phyloP scores from a whole-genome alignment of 2,797 vertebrate species.

The Paramormyrops hopkinsi region DNA sequence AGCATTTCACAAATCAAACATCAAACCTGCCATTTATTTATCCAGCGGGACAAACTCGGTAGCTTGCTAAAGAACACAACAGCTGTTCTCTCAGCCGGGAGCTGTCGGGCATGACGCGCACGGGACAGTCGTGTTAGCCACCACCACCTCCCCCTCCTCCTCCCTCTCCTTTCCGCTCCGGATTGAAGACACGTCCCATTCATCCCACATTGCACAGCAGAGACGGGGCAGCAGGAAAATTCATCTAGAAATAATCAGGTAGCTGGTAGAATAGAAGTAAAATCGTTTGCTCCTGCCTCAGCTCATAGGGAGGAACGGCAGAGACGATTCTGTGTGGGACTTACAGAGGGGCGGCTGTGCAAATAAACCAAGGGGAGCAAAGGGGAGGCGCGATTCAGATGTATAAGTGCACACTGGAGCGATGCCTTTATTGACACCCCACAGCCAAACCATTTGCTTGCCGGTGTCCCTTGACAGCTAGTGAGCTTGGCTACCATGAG shows the following conservation, averaged over 20 bases:
- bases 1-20: slow-evolving; percentile 7
- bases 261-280: neutral
- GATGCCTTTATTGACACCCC: neutral
- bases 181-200: neutral
- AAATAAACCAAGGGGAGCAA: neutral
- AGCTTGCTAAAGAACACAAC: neutral
- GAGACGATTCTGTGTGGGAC: neutral
- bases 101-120: neutral
- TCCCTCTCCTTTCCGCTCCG: neutral
- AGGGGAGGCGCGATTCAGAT: neutral
- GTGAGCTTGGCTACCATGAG: neutral
- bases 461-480: neutral
- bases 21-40: neutral
- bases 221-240: neutral
- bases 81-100: neutral
- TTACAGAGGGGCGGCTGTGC: neutral
- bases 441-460: neutral
- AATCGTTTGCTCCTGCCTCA: neutral
- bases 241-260: slow-evolving; percentile 1
- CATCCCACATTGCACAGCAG: neutral
- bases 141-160: neutral
- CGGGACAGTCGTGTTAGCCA: neutral
- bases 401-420: neutral
- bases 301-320: neutral
- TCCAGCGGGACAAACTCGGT: neutral